A percentile compares a stretch with the other conserved stretches of the same genome.
These are phyloP conservation scores for Antechinus stuartii DNA, from an alignment of 2,113 vertebrate species.

Conservation along the genomic window DNA sequence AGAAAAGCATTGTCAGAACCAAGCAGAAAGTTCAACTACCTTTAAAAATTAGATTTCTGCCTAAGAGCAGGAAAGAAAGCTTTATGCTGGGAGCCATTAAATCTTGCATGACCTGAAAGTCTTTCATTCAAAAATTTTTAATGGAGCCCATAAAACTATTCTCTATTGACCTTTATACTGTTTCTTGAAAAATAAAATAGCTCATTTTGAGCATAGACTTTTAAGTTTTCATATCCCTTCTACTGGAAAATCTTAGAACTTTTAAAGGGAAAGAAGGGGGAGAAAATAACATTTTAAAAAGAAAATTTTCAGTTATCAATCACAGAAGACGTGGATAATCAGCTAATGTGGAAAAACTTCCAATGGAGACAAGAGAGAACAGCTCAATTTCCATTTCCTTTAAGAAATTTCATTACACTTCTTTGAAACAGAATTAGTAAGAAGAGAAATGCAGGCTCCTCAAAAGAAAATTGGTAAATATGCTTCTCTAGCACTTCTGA, in stretches of 20 bases:
- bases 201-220: not conserved
- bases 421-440: conserved; percentile 34
- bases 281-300: not conserved
- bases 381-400: conserved; percentile 29
- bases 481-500: not conserved
- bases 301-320: not conserved
- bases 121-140: conserved; percentile 46
- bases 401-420: conserved; percentile 39
- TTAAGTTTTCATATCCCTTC: not conserved
- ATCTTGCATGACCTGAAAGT: conserved; percentile 8
- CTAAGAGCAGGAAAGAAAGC: not conserved
- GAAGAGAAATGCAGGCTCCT: not conserved
- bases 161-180: not conserved
- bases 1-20: not conserved
- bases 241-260: not conserved
- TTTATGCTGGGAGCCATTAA: not conserved
- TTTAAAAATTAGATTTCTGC: conserved; percentile 19
- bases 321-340: not conserved
- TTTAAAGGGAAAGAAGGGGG: not conserved
- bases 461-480: conserved; percentile 6
- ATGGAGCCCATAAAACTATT: not conserved
- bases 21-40: not conserved
- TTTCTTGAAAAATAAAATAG: not conserved
- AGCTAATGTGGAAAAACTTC: not conserved
- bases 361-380: conserved; percentile 7